Evolutionary conservation across 2,797 vertebrate genomes (phyloP).

Genomic region (Petrocephalus schoutedeni): DNA sequence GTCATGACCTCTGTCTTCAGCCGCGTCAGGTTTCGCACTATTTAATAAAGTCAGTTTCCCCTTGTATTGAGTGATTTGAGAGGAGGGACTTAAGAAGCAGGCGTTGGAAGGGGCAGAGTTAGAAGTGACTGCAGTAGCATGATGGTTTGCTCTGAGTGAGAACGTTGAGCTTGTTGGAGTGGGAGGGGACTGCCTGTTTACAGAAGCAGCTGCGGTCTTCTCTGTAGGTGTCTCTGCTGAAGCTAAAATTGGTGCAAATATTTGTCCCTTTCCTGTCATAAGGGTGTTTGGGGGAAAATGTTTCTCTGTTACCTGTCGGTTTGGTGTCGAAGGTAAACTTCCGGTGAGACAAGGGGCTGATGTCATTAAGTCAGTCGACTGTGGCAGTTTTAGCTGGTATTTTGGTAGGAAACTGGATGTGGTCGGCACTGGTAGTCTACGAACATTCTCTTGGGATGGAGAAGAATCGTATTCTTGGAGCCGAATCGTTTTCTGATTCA

Average conservation of each 20-base stretch:
- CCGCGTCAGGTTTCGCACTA: slow-evolving; percentile 39
- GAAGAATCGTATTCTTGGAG: slow-evolving; percentile 41
- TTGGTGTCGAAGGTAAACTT: slow-evolving; percentile 17
- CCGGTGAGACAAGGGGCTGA: slow-evolving; percentile 27
- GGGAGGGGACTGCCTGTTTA: slow-evolving; percentile 20
- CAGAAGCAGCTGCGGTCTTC: slow-evolving; percentile 19
- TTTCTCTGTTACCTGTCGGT: slow-evolving; percentile 3
- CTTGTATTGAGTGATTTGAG: slow-evolving; percentile 16
- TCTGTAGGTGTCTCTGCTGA: slow-evolving; percentile 19
- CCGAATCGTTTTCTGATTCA: slow-evolving; percentile 42
- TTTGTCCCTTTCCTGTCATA: slow-evolving; percentile 19
- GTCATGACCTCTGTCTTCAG: slow-evolving; percentile 62
- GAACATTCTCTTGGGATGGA: slow-evolving; percentile 40
- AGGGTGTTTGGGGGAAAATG: slow-evolving; percentile 12
- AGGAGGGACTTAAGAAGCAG: background rate
- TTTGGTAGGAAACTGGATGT: slow-evolving; percentile 76
- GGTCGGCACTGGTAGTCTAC: slow-evolving; percentile 36
- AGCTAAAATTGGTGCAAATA: slow-evolving; percentile 13
- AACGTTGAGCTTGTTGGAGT: background rate
- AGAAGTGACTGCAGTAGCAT: background rate
- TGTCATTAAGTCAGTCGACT: slow-evolving; percentile 39
- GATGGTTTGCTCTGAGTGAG: slow-evolving; percentile 14
- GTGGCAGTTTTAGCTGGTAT: slow-evolving; percentile 83
- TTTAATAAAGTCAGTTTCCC: slow-evolving; percentile 36
- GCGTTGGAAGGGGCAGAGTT: background rate